Conservation (phyloP, 2,888 invertebrate genomes). For the Dendrolimus houi region DNA sequence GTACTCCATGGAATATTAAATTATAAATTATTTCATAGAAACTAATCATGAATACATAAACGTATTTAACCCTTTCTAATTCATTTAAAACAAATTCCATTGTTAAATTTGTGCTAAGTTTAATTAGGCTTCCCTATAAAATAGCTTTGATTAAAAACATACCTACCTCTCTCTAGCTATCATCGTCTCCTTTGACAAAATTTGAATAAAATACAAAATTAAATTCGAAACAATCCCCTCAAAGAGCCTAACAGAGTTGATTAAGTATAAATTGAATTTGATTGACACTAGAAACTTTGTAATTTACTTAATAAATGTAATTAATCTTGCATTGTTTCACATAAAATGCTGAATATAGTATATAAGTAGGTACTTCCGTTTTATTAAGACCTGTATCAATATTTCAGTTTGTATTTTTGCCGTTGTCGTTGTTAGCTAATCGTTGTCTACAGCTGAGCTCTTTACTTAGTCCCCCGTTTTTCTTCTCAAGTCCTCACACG, state of each 20-base stretch:
- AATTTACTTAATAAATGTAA: neutral
- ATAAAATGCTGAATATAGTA: neutral
- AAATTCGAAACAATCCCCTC: slow-evolving; percentile 19
- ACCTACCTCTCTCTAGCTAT: neutral
- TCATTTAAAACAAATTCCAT: neutral
- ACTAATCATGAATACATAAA: too few relatives aligned
- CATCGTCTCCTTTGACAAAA: slow-evolving; percentile 15
- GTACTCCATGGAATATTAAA: too few relatives aligned
- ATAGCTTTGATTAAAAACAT: neutral
- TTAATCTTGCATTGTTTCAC: neutral
- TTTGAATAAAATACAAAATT: slow-evolving; percentile 12
- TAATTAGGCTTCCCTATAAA: neutral
- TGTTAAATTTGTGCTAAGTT: neutral
- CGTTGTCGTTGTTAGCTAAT: too few relatives aligned
- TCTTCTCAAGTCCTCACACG: too few relatives aligned
- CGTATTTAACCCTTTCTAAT: too few relatives aligned
- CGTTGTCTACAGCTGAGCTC: too few relatives aligned
- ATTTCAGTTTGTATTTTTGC: too few relatives aligned
- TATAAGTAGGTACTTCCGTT: too few relatives aligned
- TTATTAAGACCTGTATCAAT: too few relatives aligned
- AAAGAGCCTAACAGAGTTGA: slow-evolving; percentile 1
- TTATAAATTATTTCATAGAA: too few relatives aligned
- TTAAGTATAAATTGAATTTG: neutral
- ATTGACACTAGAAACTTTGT: neutral
- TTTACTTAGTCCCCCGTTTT: too few relatives aligned